A percentile compares a stretch with the other conserved stretches of the same genome.
Evolutionary conservation across 1,140 invertebrate genomes (phyloP).

Genomic region (Chionoecetes opilio): DNA sequence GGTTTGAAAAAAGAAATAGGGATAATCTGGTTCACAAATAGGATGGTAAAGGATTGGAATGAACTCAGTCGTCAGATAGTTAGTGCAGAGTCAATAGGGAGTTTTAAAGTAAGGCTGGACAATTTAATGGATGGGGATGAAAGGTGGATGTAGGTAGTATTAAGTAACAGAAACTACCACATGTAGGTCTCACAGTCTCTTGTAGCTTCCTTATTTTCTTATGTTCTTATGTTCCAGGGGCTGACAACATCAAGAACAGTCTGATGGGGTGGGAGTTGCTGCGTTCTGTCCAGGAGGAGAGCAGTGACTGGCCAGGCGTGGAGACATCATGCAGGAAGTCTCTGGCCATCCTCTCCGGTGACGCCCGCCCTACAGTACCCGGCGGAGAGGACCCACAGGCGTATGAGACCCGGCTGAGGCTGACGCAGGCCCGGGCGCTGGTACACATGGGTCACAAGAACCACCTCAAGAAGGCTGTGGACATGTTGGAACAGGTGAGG

Average conservation of each 20-base stretch:
- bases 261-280: constrained; percentile 69
- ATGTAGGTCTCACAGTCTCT: no score
- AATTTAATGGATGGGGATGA: no score
- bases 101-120: no score
- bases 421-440: constrained; percentile 72
- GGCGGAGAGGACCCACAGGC: constrained; percentile 46
- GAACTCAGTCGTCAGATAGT: no score
- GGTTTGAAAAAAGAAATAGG: no score
- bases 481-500: constrained; percentile 68
- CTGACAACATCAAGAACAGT: constrained; percentile 56
- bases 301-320: constrained; percentile 74
- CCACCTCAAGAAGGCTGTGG: constrained; percentile 66
- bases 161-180: no score
- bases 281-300: constrained; percentile 44
- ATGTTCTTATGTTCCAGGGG: constrained; percentile 45
- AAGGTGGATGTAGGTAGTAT: no score
- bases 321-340: constrained; percentile 70
- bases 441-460: constrained; percentile 78
- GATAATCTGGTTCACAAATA: no score
- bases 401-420: constrained; percentile 35
- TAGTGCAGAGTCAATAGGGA: no score
- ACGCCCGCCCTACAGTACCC: constrained; percentile 51
- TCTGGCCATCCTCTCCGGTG: constrained; percentile 47
- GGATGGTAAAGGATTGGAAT: no score
- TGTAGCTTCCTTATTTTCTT: no score